Conservation (phyloP, 2,113 vertebrate species). For the Tragelaphus imberbis region DNA sequence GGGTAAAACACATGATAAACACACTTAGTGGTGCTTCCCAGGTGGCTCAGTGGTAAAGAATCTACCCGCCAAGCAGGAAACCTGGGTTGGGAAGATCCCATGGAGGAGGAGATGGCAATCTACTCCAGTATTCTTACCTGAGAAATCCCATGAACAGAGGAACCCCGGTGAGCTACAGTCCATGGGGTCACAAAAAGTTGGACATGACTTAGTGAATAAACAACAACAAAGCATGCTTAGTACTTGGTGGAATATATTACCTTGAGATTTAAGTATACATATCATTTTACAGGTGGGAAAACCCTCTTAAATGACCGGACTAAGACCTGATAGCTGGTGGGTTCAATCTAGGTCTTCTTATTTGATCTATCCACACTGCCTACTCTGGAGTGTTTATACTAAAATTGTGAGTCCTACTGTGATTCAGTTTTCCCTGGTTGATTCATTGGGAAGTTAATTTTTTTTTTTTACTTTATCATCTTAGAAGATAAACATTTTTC, state of each 20-base stretch:
- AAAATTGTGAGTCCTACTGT: neutral
- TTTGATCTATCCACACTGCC: neutral
- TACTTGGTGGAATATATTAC: neutral
- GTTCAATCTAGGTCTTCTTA: neutral
- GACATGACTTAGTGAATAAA: neutral
- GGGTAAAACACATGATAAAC: neutral
- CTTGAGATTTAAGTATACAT: neutral
- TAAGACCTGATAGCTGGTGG: neutral
- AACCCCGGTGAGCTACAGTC: neutral
- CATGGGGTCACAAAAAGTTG: neutral
- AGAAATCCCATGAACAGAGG: neutral
- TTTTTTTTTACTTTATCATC: neutral
- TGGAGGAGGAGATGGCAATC: neutral
- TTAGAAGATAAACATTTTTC: neutral
- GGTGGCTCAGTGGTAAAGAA: neutral
- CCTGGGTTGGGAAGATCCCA: neutral
- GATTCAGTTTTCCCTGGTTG: conserved; percentile 17
- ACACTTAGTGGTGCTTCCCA: neutral
- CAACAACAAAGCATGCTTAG: neutral
- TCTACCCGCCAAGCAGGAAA: neutral
- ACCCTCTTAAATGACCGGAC: neutral
- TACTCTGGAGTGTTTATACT: neutral
- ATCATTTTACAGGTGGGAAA: neutral
- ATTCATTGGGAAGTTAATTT: conserved; percentile 35
- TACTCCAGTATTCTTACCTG: neutral